phyloP scores from a whole-genome alignment of 2,888 invertebrate genomes.

The Nephrocerus scutellatus region DNA sequence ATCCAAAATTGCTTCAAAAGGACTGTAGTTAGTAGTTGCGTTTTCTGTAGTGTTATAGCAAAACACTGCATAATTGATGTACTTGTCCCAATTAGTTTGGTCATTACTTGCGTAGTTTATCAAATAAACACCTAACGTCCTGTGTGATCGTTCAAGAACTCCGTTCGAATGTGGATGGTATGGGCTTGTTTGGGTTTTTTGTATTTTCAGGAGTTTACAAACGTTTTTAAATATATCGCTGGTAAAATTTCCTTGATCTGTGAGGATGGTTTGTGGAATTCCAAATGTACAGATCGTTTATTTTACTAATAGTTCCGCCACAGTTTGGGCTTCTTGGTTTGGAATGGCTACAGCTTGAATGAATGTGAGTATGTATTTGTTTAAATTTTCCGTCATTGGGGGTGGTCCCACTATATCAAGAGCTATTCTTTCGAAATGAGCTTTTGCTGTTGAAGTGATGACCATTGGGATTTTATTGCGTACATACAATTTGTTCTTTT shows the following conservation, averaged over 20 bases:
- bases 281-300: constrained; percentile 5
- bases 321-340: constrained; percentile 3
- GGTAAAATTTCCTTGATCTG: constrained; percentile 4
- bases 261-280: not conserved
- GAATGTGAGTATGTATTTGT: not conserved
- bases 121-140: not conserved
- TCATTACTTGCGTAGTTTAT: constrained; percentile 1
- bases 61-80: too few species aligned
- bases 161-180: too few species aligned
- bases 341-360: constrained; percentile 2
- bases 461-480: constrained; percentile 9
- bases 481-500: constrained; percentile 5
- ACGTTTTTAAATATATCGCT: too few species aligned
- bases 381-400: not conserved
- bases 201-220: too few species aligned
- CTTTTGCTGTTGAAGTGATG: constrained; percentile 7
- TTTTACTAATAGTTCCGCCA: constrained; percentile 1
- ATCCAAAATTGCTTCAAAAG: too few species aligned
- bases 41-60: too few species aligned
- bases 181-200: too few species aligned
- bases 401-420: too few species aligned
- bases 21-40: too few species aligned
- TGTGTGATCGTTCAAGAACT: too few species aligned
- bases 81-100: constrained; percentile 1
- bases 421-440: too few species aligned